Base-by-base conservation (phyloP, 2,797 vertebrate species). In the Eupleurogrammus muticus region DNA sequence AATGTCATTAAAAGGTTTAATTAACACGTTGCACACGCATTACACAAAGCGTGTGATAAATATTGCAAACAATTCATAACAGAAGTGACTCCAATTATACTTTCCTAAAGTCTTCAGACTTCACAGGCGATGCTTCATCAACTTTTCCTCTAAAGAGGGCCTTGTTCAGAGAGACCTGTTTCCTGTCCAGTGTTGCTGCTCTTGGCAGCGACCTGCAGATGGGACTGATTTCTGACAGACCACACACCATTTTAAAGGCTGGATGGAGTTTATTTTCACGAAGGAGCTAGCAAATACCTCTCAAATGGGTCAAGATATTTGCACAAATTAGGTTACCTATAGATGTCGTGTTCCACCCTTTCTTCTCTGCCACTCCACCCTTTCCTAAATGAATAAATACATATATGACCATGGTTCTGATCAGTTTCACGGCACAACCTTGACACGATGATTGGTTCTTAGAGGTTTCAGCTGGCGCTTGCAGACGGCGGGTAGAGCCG, bases 211-310 rank as follows among this genome's bases (percentile, higher is more conserved):
- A 40, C 21, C 50, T 73, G 75, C 90, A 92, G 88, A 94, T 93
- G 93, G 90, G 88, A 93, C 85, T 91, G 90, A 92, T 93, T 94
- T 92, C 91, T 88, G 85, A 78, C 83, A 88, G 93, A 94, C 93
- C 93, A 94, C 94, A 95, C 93, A 94, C 90, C 82, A 84, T 86
- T 90, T 88, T 85, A 81, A 82, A 89, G 79, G 80, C 76, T 80
- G 84, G 82, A 88, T 7, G 74, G 65, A 63, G 90, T 94, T 94
- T 93, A 89, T 94, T 93, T 91, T 92, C 74, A 82, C 73, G 70
- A 87, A 78, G 80, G 76, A 70, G 70, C 84, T 72, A 32, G 81
- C 68, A 82, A 87, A 92, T 92, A 86, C 87, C 86, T 87, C 73
- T 85, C 71, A 87, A 90, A 91, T 86, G 83, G 87, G 67, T 90